Conservation (phyloP, 2,888 invertebrate species). For the Dryobotodes eremita region DNA sequence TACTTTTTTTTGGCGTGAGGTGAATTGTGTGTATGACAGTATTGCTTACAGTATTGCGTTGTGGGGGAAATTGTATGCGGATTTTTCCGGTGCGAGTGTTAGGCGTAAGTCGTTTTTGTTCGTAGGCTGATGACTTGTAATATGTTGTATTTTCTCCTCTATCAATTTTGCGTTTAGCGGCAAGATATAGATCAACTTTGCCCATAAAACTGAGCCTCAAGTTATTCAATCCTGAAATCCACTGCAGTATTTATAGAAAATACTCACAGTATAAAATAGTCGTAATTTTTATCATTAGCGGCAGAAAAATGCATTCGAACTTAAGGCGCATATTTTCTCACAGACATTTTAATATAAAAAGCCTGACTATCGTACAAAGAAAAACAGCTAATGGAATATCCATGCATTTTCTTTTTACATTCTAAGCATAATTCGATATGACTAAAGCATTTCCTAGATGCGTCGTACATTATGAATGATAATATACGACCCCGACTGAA, state of each 20-base stretch:
- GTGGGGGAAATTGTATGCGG: constrained; percentile 40
- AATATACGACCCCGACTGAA: not conserved
- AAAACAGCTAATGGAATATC: constrained; percentile 11
- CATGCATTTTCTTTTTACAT: constrained; percentile 22
- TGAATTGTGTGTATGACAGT: constrained; percentile 64
- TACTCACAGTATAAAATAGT: not conserved
- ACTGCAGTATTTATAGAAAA: not conserved
- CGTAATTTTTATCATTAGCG: not conserved
- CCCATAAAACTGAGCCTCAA: not conserved
- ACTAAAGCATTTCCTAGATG: constrained; percentile 17
- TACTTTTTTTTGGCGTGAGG: constrained; percentile 63
- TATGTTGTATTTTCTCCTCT: not conserved
- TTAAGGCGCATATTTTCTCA: not conserved
- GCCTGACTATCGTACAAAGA: not conserved
- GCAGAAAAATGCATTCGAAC: constrained; percentile 1
- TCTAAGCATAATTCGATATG: constrained; percentile 23
- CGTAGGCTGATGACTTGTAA: constrained; percentile 20
- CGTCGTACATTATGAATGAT: constrained; percentile 31
- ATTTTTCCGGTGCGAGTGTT: constrained; percentile 16
- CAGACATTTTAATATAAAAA: constrained; percentile 5
- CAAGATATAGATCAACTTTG: not conserved
- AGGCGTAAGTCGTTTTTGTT: not conserved
- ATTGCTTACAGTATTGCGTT: constrained; percentile 58
- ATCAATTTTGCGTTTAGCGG: not conserved
- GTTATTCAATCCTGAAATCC: not conserved